These are phyloP conservation scores for Limnothrissa miodon DNA, from an alignment of 2,113 vertebrate genomes.

Conservation along the genomic window DNA sequence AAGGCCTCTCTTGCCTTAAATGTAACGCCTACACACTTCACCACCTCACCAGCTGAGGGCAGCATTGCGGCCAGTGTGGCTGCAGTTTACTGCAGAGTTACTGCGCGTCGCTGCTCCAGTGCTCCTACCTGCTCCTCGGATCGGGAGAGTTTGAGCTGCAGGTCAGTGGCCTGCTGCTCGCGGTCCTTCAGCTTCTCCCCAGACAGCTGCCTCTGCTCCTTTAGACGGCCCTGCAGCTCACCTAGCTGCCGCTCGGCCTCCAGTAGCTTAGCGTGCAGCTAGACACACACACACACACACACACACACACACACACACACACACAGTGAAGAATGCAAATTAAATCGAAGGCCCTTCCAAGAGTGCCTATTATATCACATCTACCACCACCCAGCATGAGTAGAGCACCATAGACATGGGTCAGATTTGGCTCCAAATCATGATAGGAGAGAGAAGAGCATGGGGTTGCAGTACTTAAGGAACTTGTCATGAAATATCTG, in stretches of 20 bases:
- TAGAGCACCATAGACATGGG: no score
- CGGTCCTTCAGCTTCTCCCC: constrained; percentile 96
- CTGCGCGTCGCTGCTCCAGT: not conserved
- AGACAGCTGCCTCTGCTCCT: constrained; percentile 95
- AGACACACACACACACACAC: constrained; percentile 28
- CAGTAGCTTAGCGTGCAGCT: constrained; percentile 92
- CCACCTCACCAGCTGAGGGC: not conserved
- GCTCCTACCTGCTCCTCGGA: constrained; percentile 86
- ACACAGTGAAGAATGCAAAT: not conserved
- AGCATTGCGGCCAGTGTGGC: not conserved
- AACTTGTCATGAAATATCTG: not conserved
- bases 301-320: not conserved
- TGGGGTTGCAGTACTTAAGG: not conserved
- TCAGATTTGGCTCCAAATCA: no score
- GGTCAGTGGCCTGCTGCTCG: constrained; percentile 91
- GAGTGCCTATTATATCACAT: no score
- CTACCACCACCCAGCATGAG: no score
- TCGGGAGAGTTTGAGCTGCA: constrained; percentile 91
- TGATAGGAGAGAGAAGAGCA: not conserved
- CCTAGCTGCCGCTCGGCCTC: constrained; percentile 92
- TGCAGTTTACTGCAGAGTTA: not conserved
- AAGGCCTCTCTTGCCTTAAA: not conserved
- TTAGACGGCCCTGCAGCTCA: constrained; percentile 91
- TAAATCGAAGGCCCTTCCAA: not conserved
- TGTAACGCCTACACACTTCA: no score